phyloP scores from a whole-genome alignment of 2,797 vertebrate genomes.

The Phrynocephalus guinanensis region DNA sequence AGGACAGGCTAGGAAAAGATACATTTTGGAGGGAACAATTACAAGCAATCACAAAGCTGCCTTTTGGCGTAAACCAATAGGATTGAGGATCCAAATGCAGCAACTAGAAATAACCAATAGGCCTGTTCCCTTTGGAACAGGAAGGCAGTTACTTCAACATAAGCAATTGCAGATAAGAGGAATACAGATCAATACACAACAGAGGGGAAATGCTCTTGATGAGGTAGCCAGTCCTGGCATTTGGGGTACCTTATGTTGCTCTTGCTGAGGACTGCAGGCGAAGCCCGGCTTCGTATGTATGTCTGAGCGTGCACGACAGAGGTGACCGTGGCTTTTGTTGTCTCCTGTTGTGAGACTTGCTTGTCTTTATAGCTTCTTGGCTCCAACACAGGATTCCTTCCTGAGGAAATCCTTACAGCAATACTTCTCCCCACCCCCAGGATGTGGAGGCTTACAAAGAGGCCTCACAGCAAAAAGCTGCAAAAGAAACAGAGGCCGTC shows the following conservation, averaged over 20 bases:
- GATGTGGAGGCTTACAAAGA: background rate
- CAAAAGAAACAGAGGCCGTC: background rate
- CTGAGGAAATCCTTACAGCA: conserved; percentile 67
- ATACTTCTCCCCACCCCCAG: background rate
- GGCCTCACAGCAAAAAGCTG: background rate
- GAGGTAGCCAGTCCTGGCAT: background rate
- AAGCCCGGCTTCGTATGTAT: rapidly evolving
- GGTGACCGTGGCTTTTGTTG: background rate
- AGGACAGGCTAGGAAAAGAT: no score
- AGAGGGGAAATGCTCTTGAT: background rate
- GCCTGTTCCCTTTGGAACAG: no score
- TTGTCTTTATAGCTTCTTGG: conserved; percentile 26
- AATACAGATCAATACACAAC: no score
- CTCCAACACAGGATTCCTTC: conserved; percentile 56
- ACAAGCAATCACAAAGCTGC: no score
- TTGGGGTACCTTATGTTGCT: background rate
- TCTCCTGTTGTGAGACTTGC: background rate
- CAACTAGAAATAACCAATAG: no score
- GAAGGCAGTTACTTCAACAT: no score
- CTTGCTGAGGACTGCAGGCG: background rate
- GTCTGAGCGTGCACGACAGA: rapidly evolving
- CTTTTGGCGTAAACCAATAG: no score
- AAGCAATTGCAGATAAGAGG: no score
- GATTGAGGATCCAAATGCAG: no score
- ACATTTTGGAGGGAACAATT: no score